phyloP scores from a whole-genome alignment of 2,113 vertebrate species.

The Notothenia rossii region DNA sequence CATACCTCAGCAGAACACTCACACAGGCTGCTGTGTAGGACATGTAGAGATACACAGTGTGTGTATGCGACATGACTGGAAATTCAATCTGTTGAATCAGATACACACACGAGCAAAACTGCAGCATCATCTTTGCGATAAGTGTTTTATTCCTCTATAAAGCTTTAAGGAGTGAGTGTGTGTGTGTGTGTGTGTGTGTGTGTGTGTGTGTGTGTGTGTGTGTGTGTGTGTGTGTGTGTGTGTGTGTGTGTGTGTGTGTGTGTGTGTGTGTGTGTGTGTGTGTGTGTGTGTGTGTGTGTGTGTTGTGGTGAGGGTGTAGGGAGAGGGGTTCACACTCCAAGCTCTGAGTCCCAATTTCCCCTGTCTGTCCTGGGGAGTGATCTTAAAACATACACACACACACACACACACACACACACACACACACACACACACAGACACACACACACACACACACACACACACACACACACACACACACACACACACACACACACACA shows the following conservation, averaged over 20 bases:
- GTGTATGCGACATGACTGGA: constrained; percentile 39
- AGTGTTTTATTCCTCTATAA: constrained; percentile 11
- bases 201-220: background rate
- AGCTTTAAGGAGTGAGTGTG: background rate
- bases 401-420: constrained; percentile 13
- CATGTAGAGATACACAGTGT: constrained; percentile 10
- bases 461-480: constrained; percentile 23
- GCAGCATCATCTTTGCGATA: constrained; percentile 32
- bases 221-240: background rate
- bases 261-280: background rate
- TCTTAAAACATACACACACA: constrained; percentile 46
- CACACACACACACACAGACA: background rate
- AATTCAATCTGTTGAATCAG: constrained; percentile 71
- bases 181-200: constrained; percentile 1
- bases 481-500: constrained; percentile 1
- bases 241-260: constrained; percentile 1
- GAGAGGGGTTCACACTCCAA: constrained; percentile 9
- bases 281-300: constrained; percentile 1
- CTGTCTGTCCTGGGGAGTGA: constrained; percentile 67
- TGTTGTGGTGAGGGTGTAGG: background rate
- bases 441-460: background rate
- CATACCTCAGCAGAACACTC: background rate
- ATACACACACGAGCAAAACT: constrained; percentile 8
- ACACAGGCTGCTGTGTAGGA: background rate
- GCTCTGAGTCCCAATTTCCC: constrained; percentile 48